Conservation (phyloP, 2,888 invertebrate genomes). For the Argyresthia goedartella region DNA sequence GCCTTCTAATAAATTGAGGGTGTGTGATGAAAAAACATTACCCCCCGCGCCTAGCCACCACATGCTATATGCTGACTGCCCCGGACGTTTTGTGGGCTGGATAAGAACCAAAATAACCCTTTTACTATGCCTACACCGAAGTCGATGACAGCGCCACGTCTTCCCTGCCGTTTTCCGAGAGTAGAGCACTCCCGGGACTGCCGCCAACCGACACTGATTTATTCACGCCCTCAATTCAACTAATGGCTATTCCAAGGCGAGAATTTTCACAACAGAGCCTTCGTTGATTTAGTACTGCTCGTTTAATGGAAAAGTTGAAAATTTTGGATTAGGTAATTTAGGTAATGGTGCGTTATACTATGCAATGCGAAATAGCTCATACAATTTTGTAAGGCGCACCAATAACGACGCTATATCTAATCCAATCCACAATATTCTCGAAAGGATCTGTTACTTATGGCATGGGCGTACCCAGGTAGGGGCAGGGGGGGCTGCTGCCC, state of each 20-base stretch:
- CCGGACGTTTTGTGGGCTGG: too few relatives aligned
- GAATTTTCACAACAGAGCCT: conserved; percentile 10
- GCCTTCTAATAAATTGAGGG: too few relatives aligned
- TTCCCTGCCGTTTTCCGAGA: too few relatives aligned
- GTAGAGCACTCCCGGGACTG: not conserved
- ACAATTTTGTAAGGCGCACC: not conserved
- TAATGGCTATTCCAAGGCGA: conserved; percentile 18
- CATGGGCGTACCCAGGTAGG: too few relatives aligned
- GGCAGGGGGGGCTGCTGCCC: too few relatives aligned
- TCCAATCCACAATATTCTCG: not conserved
- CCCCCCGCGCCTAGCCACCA: too few relatives aligned
- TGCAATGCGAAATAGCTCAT: not conserved
- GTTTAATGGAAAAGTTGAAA: not conserved
- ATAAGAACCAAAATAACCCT: too few relatives aligned
- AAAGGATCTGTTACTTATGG: not conserved
- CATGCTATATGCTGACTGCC: too few relatives aligned
- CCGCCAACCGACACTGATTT: conserved; percentile 19
- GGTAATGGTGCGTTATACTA: not conserved
- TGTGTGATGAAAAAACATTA: too few relatives aligned
- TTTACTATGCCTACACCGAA: too few relatives aligned
- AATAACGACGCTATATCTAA: too few relatives aligned
- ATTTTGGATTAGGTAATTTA: not conserved
- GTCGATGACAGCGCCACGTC: too few relatives aligned
- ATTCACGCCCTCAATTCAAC: conserved; percentile 20
- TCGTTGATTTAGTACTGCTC: conserved; percentile 1